These are phyloP conservation scores for Rhagonycha fulva DNA, from an alignment of 2,888 invertebrate genomes.

Conservation along the genomic window DNA sequence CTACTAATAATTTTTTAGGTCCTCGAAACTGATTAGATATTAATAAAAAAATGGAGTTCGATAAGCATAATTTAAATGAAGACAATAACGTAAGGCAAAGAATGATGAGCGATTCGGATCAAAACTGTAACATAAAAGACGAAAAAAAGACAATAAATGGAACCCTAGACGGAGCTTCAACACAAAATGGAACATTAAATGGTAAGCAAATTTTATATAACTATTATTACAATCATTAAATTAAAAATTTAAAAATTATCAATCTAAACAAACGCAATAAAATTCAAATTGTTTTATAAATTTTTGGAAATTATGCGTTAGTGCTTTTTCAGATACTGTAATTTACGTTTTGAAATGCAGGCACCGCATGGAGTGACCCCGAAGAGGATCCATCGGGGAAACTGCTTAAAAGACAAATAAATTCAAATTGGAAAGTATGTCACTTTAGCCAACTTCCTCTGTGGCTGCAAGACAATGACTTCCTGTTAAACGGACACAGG, in stretches of 20 bases:
- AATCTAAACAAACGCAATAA: no score
- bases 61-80: background rate
- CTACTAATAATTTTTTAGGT: background rate
- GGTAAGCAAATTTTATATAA: background rate
- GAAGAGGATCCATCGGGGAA: background rate
- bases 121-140: background rate
- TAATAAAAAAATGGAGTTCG: background rate
- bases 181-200: background rate
- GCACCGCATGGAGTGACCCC: background rate
- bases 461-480: conserved; percentile 99
- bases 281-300: no score
- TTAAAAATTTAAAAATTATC: no score
- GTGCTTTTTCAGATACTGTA: no score
- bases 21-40: background rate
- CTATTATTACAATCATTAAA: no score
- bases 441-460: conserved; percentile 91
- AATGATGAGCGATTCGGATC: background rate
- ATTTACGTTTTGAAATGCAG: background rate
- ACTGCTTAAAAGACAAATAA: conserved; percentile 46
- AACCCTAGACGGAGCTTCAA: background rate
- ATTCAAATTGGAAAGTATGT: conserved; percentile 91
- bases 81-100: background rate
- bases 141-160: background rate
- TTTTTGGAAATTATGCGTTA: no score
- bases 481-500: conserved; percentile 91